phyloP scores from a whole-genome alignment of 2,888 invertebrate species.

The Aproaerema taeniolella region DNA sequence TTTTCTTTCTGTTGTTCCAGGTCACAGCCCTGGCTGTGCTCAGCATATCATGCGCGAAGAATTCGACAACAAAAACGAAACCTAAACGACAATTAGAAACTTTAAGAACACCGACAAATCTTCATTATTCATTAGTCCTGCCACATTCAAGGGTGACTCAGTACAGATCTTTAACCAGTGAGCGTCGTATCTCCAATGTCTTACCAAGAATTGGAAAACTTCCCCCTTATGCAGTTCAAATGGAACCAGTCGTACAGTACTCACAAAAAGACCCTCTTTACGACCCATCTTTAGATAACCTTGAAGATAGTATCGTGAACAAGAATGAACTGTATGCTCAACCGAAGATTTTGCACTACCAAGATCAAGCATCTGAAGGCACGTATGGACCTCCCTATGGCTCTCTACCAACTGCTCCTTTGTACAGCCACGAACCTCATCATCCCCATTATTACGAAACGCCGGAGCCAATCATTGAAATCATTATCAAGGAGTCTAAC shows the following conservation, averaged over 20 bases:
- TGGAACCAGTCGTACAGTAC: conserved; percentile 88
- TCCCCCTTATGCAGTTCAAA: conserved; percentile 87
- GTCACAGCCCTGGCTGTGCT: conserved; percentile 76
- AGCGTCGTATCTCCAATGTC: conserved; percentile 73
- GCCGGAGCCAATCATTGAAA: conserved; percentile 94
- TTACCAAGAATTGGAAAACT: conserved; percentile 62
- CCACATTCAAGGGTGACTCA: conserved; percentile 75
- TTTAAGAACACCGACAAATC: conserved; percentile 75
- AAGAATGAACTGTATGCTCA: conserved; percentile 70
- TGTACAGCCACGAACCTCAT: conserved; percentile 65
- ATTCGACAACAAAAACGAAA: conserved; percentile 67
- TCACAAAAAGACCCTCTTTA: conserved; percentile 88
- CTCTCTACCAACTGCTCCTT: conserved; percentile 59
- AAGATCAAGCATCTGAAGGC: conserved; percentile 62
- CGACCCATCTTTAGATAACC: conserved; percentile 73
- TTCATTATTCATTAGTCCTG: conserved; percentile 78
- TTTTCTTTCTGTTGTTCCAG: conserved; percentile 57
- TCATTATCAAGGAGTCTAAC: conserved; percentile 93
- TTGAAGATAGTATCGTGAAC: conserved; percentile 58
- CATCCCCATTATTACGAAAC: conserved; percentile 80
- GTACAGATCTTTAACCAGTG: conserved; percentile 67
- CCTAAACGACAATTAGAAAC: conserved; percentile 74
- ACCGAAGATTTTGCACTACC: conserved; percentile 60
- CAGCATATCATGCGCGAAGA: conserved; percentile 67
- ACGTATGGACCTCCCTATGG: conserved; percentile 69